Evolutionary conservation across 23 tunicate species (phyloP), one percentile per base, ranked within the genome.

Genomic region (Halocynthia roretzi): DNA sequence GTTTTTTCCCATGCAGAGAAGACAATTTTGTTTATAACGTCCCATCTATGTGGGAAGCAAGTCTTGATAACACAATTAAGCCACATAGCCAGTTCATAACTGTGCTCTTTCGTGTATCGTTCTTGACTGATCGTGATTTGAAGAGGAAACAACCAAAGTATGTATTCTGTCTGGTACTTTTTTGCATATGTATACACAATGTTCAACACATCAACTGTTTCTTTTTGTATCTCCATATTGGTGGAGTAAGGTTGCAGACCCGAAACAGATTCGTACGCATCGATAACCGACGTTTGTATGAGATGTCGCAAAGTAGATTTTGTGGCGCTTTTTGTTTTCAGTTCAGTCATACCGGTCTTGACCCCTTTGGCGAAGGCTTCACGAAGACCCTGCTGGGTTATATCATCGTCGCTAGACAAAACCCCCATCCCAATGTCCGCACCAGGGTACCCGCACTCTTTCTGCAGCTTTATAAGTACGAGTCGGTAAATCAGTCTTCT

Each of bases 11-110:
- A 89, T 23, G 71, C 61, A 44, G 72, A 10, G 5, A 76, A 61
- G 7, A 54, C 81, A 53, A 80, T 76, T 67, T 80, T 56, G 52
- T 83, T 76, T 17, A 76, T 55, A 0, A 51, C 51, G 0, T 66
- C 51, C 61, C 56, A 54, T 31, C 44, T 31, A 31, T 31, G 44
- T 31, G 44, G 86, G 40, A 69, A 58, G 75, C 71, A 80, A 19
- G 72, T 56, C 10, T 54, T 64, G n/a, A 70, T 76, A 10, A 89
- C 21, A 10, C 76, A 56, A 68, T 76, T 48, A 6, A 84, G 50
- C 85, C 84, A 83, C 96, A 89, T 83, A 10, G 88, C 96, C 0
- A 89, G 17, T 66, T 89, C 88, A 49, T 77, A 83, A 8, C 75
- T 71, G 70, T 76, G 82, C 53, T 83, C 85, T 68, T 80, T 80